A percentile compares a stretch with the other conserved stretches of the same genome.
Conservation (phyloP, 2,888 invertebrate genomes). For the Julus scanicus region DNA sequence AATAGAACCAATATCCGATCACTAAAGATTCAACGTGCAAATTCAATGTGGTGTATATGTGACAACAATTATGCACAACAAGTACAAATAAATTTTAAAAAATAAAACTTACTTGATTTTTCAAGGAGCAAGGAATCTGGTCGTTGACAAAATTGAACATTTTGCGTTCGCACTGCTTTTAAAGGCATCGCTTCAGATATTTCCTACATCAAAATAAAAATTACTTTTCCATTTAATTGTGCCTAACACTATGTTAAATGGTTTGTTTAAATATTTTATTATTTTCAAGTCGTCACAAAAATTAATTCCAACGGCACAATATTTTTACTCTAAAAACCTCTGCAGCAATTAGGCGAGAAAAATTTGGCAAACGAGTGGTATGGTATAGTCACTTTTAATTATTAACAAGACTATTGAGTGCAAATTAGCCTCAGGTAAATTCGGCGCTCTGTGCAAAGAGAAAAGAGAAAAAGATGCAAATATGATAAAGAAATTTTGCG, state of each 20-base stretch:
- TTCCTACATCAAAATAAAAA: slow-evolving; percentile 49
- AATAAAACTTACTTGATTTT: slow-evolving; percentile 53
- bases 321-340: not conserved
- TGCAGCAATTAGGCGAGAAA: not conserved
- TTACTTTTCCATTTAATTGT: not conserved
- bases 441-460: slow-evolving; percentile 32
- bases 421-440: slow-evolving; percentile 4
- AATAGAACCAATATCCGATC: no score
- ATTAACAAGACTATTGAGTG: not conserved
- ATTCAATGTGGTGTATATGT: no score
- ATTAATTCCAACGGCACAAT: not conserved
- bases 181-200: slow-evolving; percentile 54
- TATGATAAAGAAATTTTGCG: not conserved
- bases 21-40: no score
- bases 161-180: slow-evolving; percentile 52
- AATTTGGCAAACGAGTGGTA: not conserved
- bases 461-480: slow-evolving; percentile 21
- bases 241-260: not conserved
- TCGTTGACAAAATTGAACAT: slow-evolving; percentile 55
- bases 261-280: not conserved
- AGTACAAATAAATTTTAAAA: not conserved
- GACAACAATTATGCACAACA: not conserved
- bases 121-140: slow-evolving; percentile 54
- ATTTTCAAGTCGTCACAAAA: slow-evolving; percentile 6
- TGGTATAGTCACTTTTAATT: slow-evolving; percentile 15